A percentile compares a stretch with the other conserved stretches of the same genome.
Evolutionary conservation across 1,140 invertebrate genomes (phyloP).

Genomic region (Mamestra configurata): DNA sequence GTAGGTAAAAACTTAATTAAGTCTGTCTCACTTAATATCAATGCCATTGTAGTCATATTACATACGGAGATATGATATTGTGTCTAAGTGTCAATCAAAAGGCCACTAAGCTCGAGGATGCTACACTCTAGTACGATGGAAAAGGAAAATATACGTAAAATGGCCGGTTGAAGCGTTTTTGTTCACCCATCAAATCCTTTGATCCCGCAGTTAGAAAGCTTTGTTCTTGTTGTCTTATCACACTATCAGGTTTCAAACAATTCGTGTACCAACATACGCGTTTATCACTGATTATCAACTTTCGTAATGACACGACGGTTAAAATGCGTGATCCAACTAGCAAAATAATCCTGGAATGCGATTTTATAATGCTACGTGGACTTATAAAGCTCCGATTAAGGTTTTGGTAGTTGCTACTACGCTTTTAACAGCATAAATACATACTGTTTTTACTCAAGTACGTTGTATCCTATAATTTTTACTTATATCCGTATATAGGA

Average conservation of each 20-base stretch:
- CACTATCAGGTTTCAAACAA: conserved; percentile 56
- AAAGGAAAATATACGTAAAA: conserved; percentile 44
- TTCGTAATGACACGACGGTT: conserved; percentile 6
- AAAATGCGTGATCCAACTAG: background rate
- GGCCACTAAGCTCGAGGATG: background rate
- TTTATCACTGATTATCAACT: conserved; percentile 34
- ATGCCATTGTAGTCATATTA: too few species aligned
- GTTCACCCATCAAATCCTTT: conserved; percentile 46
- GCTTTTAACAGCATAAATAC: too few species aligned
- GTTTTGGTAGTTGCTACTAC: too few species aligned
- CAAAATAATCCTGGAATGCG: too few species aligned
- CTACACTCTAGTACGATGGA: background rate
- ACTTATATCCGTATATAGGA: too few species aligned
- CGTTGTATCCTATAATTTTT: too few species aligned
- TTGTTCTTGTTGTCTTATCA: conserved; percentile 57
- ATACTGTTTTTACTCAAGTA: too few species aligned
- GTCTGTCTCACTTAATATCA: background rate
- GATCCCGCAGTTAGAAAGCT: conserved; percentile 57
- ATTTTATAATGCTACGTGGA: too few species aligned
- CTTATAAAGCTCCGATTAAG: too few species aligned
- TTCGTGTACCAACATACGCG: conserved; percentile 26
- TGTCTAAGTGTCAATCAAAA: background rate
- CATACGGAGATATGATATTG: background rate
- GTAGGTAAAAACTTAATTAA: too few species aligned
- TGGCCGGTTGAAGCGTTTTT: conserved; percentile 38